Evolutionary conservation across 1,140 invertebrate species (phyloP).

Genomic region (Stegodyphus dumicola): DNA sequence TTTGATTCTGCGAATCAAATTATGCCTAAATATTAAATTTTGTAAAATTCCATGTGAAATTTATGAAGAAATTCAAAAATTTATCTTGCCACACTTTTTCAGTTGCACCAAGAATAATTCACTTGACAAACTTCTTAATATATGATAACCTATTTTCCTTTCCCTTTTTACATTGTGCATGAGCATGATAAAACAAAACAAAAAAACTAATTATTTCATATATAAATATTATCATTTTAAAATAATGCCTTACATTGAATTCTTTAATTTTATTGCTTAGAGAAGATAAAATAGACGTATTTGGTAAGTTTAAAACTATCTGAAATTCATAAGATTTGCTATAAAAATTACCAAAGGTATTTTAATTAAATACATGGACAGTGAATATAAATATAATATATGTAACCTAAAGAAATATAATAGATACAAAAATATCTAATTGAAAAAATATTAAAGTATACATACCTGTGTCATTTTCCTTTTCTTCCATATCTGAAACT

Average conservation of each 20-base stretch:
- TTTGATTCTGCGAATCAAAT: too few species aligned
- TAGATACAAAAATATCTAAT: not conserved
- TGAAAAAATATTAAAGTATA: not conserved
- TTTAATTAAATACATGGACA: not conserved
- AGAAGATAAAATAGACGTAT: not conserved
- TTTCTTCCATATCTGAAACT: slow-evolving; percentile 38
- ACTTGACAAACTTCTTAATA: too few species aligned
- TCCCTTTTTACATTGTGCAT: too few species aligned
- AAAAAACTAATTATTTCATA: too few species aligned
- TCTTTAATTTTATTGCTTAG: not conserved
- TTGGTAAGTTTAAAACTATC: not conserved
- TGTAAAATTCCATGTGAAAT: too few species aligned
- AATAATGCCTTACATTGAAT: not conserved
- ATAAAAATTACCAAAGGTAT: not conserved
- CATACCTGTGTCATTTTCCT: slow-evolving; percentile 10
- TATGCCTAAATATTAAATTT: too few species aligned
- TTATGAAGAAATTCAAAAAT: too few species aligned
- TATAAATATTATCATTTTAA: not conserved
- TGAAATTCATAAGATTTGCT: not conserved
- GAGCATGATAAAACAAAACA: too few species aligned
- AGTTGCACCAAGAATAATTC: too few species aligned
- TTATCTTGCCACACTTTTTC: too few species aligned
- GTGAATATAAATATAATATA: not conserved
- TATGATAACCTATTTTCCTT: too few species aligned
- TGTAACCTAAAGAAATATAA: not conserved